Base-by-base conservation (phyloP, 2,888 invertebrate species). In the Cantharis rustica region DNA sequence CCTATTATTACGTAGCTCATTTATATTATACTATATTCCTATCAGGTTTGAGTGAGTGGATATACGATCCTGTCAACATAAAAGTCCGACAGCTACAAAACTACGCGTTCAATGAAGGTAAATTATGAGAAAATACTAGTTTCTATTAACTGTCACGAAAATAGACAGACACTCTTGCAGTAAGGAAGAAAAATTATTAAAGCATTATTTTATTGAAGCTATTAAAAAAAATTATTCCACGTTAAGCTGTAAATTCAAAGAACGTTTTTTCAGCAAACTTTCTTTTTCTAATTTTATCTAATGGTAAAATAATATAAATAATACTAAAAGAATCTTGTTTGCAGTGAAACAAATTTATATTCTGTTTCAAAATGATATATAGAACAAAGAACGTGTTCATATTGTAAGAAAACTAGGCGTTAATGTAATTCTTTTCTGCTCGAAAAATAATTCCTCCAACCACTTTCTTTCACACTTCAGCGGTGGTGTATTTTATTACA, bases 401-500 rank as follows among this genome's bases (percentile, higher is more conserved):
- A 78, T 76, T 76, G 69, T 70, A 74, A 64, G 73, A 75, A 73
- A 75, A 74, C 73, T 69, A 71, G 70, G 71, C 71, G 71, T 66
- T 76, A 78, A 76, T 74, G 78, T 61, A 78, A 76, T 78, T 78
- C 78, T 78, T 78, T 74, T 73, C 69, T 72, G 31, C 74, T 76
- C 68, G 69, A 71, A 72, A 78, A 79, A 79, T 79, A 78, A 79
- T 71, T 76, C 75, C 69, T 68, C n/a, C 64, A 69, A 64, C 75
- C 79, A 68, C 74, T 73, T 78, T 71, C 77, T 78, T 79, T 79
- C 75, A 79, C 79, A 77, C 79, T 79, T 79, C 78, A 79, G 69
- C 77, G 76, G 72, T 74, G 74, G 78, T 78, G 77, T 76, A 79
- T 78, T 79, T 79, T 79, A 79, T 79, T 79, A 78, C 79, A 72